These are phyloP conservation scores for Cancer borealis DNA, from an alignment of 2,888 invertebrate genomes.

Conservation along the genomic window DNA sequence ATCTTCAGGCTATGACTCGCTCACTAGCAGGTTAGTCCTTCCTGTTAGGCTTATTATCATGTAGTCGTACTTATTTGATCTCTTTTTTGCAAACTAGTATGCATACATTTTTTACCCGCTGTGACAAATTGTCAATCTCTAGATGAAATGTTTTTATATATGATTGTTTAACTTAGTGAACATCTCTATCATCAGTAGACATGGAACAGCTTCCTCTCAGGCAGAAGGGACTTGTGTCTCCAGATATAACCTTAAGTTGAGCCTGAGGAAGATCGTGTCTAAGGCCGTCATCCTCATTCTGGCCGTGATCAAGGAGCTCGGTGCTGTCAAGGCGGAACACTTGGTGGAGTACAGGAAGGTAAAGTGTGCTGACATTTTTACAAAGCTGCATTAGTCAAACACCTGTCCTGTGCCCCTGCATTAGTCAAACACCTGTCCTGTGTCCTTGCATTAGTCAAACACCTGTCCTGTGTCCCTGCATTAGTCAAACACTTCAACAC, in stretches of 20 bases:
- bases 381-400: not conserved
- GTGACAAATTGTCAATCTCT: too few species aligned
- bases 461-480: too few species aligned
- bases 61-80: too few species aligned
- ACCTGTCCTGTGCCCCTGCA: too few species aligned
- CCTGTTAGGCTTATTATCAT: not conserved
- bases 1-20: not conserved
- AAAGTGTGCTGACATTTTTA: not conserved
- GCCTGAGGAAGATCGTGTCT: not conserved
- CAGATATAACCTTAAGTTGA: not conserved
- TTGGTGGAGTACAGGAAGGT: conserved; percentile 65
- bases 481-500: too few species aligned
- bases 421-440: too few species aligned
- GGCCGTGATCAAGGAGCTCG: conserved; percentile 61
- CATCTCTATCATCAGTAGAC: not conserved
- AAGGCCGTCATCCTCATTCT: conserved; percentile 51
- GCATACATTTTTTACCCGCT: too few species aligned
- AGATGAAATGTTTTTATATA: too few species aligned
- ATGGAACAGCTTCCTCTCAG: not conserved
- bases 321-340: conserved; percentile 62
- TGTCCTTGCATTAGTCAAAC: too few species aligned
- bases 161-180: not conserved
- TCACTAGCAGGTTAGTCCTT: not conserved
- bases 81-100: too few species aligned
- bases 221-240: not conserved